Evolutionary conservation across 2,113 vertebrate genomes (phyloP).

Genomic region (Petroica traversi): DNA sequence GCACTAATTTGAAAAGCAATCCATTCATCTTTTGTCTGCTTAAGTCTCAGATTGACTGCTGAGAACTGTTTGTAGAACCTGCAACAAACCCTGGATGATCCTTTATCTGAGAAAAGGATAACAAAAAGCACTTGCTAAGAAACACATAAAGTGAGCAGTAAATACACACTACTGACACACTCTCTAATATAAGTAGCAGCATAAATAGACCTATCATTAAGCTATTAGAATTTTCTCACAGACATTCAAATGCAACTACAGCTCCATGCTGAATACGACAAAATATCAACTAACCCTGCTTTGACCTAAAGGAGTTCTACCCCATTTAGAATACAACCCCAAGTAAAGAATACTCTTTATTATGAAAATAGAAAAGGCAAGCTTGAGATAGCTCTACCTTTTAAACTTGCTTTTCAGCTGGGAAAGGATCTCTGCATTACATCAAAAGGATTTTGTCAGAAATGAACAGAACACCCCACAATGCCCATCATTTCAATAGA

Average conservation of each 20-base stretch:
- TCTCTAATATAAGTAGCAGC: neutral
- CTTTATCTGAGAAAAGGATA: neutral
- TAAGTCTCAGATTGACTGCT: neutral
- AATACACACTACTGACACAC: neutral
- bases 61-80: neutral
- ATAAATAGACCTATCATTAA: neutral
- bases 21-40: neutral
- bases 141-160: fast-evolving
- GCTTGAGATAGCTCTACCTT: neutral
- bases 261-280: neutral
- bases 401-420: neutral
- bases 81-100: neutral
- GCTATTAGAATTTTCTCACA: neutral
- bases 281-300: neutral
- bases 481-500: neutral
- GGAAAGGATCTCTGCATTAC: neutral
- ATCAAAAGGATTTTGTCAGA: neutral
- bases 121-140: neutral
- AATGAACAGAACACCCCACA: neutral
- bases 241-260: neutral
- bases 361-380: neutral
- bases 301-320: neutral
- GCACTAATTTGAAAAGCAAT: neutral
- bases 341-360: neutral
- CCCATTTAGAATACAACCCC: neutral